phyloP scores from a whole-genome alignment of 2,888 invertebrate species.

The Lasioglossum morio region DNA sequence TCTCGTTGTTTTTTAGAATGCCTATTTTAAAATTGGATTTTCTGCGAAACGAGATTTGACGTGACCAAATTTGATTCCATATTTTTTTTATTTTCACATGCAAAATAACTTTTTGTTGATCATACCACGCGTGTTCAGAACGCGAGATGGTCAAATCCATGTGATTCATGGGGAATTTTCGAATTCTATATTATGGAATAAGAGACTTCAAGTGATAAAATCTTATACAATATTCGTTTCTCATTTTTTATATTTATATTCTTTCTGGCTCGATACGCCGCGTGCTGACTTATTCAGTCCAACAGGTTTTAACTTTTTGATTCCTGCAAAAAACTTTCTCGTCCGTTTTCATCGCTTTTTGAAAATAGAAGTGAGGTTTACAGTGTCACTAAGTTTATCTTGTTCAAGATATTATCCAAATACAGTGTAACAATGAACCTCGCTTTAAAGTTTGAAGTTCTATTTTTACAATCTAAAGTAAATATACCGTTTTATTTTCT shows the following conservation, averaged over 20 bases:
- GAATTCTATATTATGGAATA: not conserved
- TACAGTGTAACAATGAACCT: not conserved
- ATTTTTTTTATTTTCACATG: not conserved
- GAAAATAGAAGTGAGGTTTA: not conserved
- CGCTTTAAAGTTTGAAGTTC: not conserved
- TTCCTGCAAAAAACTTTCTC: not conserved
- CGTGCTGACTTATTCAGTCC: not conserved
- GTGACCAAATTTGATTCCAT: not conserved
- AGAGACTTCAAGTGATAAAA: not conserved
- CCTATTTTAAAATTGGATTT: not conserved
- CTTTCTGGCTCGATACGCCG: not conserved
- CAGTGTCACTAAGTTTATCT: not conserved
- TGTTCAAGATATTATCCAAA: not conserved
- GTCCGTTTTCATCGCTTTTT: not conserved
- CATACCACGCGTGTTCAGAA: not conserved
- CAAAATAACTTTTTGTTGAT: not conserved
- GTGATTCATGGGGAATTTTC: not conserved
- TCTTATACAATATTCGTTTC: not conserved
- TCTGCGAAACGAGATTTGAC: not conserved
- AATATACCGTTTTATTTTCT: not conserved
- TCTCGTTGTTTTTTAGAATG: not conserved
- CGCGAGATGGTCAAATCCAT: not conserved
- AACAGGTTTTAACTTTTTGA: not conserved
- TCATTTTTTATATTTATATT: not conserved
- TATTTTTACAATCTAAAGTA: not conserved